A percentile compares a stretch with the other conserved stretches of the same genome.
phyloP scores from a whole-genome alignment of 2,797 vertebrate genomes.

The Acanthurus leucopareius region DNA sequence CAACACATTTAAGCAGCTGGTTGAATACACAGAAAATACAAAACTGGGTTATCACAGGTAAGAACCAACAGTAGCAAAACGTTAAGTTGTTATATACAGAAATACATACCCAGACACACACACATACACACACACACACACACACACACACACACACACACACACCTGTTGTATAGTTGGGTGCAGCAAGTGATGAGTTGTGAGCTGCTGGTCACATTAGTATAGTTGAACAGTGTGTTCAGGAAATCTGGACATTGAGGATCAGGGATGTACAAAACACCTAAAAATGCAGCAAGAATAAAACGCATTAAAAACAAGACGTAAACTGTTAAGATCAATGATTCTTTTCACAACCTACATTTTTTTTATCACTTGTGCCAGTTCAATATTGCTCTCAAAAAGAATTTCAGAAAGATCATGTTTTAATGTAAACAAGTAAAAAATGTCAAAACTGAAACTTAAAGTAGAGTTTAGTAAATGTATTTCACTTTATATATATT shows the following conservation, averaged over 20 bases:
- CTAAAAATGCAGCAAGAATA: slow-evolving; percentile 69
- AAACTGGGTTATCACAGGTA: not conserved
- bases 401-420: not conserved
- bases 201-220: slow-evolving; percentile 69
- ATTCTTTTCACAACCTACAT: too few relatives aligned
- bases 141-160: slow-evolving; percentile 36
- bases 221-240: slow-evolving; percentile 68
- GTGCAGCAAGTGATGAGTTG: slow-evolving; percentile 84
- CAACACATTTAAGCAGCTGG: not conserved
- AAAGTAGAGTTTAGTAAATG: too few relatives aligned
- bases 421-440: not conserved
- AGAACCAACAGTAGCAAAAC: not conserved
- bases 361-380: not conserved
- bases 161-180: slow-evolving; percentile 72
- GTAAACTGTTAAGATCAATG: too few relatives aligned
- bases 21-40: not conserved
- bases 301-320: not conserved
- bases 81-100: not conserved
- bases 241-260: slow-evolving; percentile 80
- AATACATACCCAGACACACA: not conserved
- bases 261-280: slow-evolving; percentile 84
- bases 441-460: not conserved
- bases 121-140: slow-evolving; percentile 62
- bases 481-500: not conserved
- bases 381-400: not conserved